phyloP scores from a whole-genome alignment of 2,888 invertebrate species.

The Tetragonisca angustula region DNA sequence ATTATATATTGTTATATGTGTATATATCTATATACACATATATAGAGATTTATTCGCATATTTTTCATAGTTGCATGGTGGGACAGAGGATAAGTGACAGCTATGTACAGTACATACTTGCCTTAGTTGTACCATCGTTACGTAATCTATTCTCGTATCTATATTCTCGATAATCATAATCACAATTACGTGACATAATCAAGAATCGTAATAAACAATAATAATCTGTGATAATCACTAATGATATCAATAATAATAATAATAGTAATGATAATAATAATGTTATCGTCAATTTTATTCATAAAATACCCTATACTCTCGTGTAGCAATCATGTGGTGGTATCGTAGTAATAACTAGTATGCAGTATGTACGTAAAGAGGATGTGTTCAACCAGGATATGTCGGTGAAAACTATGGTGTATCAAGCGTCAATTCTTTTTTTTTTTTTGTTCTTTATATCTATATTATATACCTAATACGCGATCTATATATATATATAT shows the following conservation, averaged over 20 bases:
- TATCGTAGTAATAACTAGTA: conserved; percentile 78
- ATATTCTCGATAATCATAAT: conserved; percentile 53
- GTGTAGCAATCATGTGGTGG: conserved; percentile 72
- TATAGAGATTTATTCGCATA: conserved; percentile 61
- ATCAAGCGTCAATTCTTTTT: conserved; percentile 76
- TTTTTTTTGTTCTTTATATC: conserved; percentile 41
- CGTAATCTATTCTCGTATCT: conserved; percentile 38
- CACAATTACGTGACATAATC: conserved; percentile 62
- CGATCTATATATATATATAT: conserved; percentile 9
- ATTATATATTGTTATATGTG: conserved; percentile 45
- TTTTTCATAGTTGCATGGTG: conserved; percentile 71
- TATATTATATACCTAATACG: conserved; percentile 24
- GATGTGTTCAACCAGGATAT: conserved; percentile 83
- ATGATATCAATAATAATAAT: conserved; percentile 56
- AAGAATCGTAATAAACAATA: conserved; percentile 75
- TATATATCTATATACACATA: conserved; percentile 64
- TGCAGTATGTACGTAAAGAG: conserved; percentile 81
- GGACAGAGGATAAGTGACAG: conserved; percentile 80
- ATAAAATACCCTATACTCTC: conserved; percentile 80
- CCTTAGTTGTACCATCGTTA: conserved; percentile 81
- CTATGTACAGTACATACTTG: conserved; percentile 84
- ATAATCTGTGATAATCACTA: conserved; percentile 75
- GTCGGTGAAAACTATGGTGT: conserved; percentile 82
- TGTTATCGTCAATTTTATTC: conserved; percentile 58
- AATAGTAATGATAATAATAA: conserved; percentile 77